Conservation (phyloP, 2,797 vertebrate species). For the Pitangus sulphuratus region DNA sequence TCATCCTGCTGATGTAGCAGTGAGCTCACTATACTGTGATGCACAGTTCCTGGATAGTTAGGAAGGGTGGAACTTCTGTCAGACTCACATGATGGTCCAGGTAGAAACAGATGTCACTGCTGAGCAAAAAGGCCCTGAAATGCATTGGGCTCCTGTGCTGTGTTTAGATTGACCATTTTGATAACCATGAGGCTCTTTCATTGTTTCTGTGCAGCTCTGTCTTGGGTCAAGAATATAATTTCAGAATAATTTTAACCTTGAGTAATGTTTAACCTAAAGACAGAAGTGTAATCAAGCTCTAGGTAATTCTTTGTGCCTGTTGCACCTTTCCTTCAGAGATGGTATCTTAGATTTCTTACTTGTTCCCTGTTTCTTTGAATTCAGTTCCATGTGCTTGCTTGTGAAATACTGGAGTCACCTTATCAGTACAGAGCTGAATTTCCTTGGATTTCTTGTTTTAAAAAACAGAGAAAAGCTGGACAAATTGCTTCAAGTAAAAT, state of each 20-base stretch:
- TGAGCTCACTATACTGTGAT: conserved; percentile 20
- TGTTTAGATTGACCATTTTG: neutral
- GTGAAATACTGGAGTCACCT: neutral
- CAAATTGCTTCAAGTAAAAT: neutral
- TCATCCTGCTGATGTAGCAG: conserved; percentile 16
- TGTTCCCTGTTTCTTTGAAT: neutral
- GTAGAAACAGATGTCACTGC: conserved; percentile 10
- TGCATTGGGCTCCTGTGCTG: accelerated
- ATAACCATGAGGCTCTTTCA: neutral
- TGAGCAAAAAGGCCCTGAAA: neutral
- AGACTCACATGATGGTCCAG: neutral
- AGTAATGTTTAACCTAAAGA: conserved; percentile 9
- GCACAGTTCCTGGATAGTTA: conserved; percentile 51
- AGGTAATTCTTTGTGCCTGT: neutral
- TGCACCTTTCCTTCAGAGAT: neutral
- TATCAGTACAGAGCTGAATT: neutral
- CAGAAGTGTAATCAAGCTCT: neutral
- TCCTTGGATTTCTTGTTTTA: neutral
- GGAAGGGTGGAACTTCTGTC: conserved; percentile 26
- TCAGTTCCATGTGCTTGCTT: neutral
- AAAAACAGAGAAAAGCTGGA: neutral
- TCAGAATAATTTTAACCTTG: neutral
- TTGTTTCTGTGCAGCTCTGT: neutral
- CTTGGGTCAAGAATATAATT: neutral
- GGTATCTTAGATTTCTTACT: neutral